phyloP scores from a whole-genome alignment of 2,797 vertebrate genomes.

The Sebastes nivosus region DNA sequence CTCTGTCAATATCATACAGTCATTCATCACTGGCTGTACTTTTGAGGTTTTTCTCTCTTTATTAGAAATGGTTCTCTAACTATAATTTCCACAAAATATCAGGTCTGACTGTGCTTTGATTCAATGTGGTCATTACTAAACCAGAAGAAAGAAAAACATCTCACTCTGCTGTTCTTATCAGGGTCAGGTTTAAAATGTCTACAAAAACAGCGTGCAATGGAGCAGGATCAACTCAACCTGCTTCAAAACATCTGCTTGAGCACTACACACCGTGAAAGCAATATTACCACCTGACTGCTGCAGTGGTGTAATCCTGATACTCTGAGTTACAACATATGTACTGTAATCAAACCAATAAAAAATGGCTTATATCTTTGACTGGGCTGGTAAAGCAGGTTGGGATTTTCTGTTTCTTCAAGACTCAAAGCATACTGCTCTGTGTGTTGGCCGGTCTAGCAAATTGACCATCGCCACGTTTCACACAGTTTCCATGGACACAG shows the following conservation, averaged over 20 bases:
- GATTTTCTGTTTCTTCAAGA: neutral
- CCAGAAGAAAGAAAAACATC: neutral
- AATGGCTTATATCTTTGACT: neutral
- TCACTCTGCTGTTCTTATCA: neutral
- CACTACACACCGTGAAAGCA: neutral
- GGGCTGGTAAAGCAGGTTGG: neutral
- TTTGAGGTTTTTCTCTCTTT: neutral
- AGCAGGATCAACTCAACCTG: constrained; percentile 1
- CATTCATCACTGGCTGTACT: neutral
- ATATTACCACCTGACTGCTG: neutral
- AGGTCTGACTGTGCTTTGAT: constrained; percentile 1
- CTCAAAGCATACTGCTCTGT: constrained; percentile 31
- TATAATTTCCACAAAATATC: constrained; percentile 3
- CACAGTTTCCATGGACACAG: constrained; percentile 72
- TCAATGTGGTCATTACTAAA: neutral
- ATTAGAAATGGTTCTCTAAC: neutral
- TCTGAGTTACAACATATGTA: neutral
- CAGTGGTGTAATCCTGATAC: neutral
- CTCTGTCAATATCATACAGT: neutral
- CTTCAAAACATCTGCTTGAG: constrained; percentile 4
- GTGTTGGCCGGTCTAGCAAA: constrained; percentile 27
- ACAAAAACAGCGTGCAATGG: constrained; percentile 2
- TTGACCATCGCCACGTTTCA: constrained; percentile 44
- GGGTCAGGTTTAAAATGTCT: neutral
- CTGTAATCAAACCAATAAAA: constrained; percentile 10